These are phyloP conservation scores for Argyrosomus regius DNA, from an alignment of 2,797 vertebrate species.

Conservation along the genomic window DNA sequence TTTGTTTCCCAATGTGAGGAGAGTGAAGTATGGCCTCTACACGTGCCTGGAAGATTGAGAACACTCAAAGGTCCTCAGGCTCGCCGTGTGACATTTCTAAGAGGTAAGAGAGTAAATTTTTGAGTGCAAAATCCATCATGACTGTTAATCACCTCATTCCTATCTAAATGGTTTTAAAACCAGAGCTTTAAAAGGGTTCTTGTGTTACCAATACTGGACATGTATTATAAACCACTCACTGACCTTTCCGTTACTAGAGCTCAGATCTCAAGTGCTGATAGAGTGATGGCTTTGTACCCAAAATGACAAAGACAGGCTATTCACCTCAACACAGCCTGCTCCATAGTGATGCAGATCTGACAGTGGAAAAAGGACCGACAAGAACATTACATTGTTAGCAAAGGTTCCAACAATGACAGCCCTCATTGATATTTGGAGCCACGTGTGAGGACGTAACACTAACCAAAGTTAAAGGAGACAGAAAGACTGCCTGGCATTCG, in stretches of 20 bases:
- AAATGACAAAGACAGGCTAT: slow-evolving; percentile 38
- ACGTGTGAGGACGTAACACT: slow-evolving; percentile 44
- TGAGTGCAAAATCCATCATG: slow-evolving; percentile 48
- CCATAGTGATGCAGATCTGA: slow-evolving; percentile 29
- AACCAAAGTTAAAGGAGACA: slow-evolving; percentile 45
- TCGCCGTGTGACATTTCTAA: slow-evolving; percentile 40
- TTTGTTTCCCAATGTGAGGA: slow-evolving; percentile 58
- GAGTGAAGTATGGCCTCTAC: slow-evolving; percentile 38
- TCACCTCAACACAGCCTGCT: slow-evolving; percentile 24
- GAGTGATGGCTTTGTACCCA: slow-evolving; percentile 38
- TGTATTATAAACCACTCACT: slow-evolving; percentile 38
- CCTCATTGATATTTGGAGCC: slow-evolving; percentile 47
- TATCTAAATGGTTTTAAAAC: slow-evolving; percentile 58
- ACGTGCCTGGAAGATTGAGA: slow-evolving; percentile 40
- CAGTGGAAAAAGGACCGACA: slow-evolving; percentile 36
- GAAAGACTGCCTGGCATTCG: slow-evolving; percentile 47
- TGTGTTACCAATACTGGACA: slow-evolving; percentile 41
- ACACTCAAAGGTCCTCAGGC: slow-evolving; percentile 30
- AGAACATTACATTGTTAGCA: slow-evolving; percentile 42
- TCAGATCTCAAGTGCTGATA: slow-evolving; percentile 55
- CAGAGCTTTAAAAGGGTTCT: slow-evolving; percentile 32
- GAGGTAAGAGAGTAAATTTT: slow-evolving; percentile 27
- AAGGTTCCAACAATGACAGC: slow-evolving; percentile 38
- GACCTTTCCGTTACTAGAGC: slow-evolving; percentile 35
- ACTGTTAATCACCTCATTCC: slow-evolving; percentile 64